phyloP scores from a whole-genome alignment of 2,888 invertebrate genomes.

The Drosophila eohydei region DNA sequence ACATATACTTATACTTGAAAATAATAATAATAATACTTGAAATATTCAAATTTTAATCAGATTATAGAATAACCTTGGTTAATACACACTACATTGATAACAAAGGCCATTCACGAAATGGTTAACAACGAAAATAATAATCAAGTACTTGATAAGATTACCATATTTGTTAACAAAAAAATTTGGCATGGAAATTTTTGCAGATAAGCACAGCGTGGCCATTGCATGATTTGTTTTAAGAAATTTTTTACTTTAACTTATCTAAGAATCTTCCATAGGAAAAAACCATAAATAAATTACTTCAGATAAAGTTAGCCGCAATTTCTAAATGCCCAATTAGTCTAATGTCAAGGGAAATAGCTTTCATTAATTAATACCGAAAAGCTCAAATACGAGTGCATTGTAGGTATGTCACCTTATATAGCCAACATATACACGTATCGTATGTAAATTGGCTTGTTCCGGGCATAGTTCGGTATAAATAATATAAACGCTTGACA shows the following conservation, averaged over 20 bases:
- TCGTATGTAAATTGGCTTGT: conserved; percentile 10
- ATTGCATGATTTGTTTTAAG: background rate
- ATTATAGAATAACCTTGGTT: background rate
- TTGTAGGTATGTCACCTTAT: background rate
- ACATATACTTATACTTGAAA: too few species aligned
- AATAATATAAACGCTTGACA: conserved; percentile 13
- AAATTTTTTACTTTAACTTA: background rate
- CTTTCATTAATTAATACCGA: conserved; percentile 5
- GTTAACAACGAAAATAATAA: background rate
- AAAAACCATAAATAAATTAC: background rate
- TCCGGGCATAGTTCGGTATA: conserved; percentile 8
- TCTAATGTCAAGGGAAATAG: conserved; percentile 3
- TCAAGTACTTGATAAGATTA: conserved; percentile 16
- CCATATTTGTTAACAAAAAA: background rate
- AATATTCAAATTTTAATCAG: conserved; percentile 5
- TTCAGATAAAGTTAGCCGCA: background rate
- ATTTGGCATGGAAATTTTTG: background rate
- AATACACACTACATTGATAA: background rate
- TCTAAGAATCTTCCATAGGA: background rate
- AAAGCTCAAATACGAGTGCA: background rate
- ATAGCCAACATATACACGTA: background rate
- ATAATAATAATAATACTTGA: too few species aligned
- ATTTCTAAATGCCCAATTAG: conserved; percentile 1
- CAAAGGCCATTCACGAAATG: background rate
- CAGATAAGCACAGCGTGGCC: background rate